A percentile compares a stretch with the other conserved stretches of the same genome.
phyloP scores from a whole-genome alignment of 2,113 vertebrate genomes.

The Nothoprocta pentlandii region DNA sequence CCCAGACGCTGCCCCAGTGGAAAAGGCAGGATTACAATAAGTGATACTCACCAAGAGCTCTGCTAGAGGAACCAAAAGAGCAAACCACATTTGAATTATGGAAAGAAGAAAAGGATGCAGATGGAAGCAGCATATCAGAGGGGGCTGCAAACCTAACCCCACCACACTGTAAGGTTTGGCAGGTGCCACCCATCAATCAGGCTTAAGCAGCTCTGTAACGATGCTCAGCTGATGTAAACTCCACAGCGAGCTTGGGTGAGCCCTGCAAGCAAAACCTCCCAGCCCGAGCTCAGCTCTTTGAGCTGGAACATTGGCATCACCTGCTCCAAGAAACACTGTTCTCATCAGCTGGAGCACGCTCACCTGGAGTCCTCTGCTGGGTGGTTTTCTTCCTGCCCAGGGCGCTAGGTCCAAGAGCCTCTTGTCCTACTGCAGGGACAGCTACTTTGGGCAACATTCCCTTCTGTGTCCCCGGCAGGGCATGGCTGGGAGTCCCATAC shows the following conservation, averaged over 20 bases:
- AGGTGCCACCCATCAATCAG: rapidly evolving
- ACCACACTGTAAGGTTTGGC: neutral
- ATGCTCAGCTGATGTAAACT: neutral
- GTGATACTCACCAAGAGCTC: neutral
- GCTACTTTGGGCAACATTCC: neutral
- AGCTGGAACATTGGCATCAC: neutral
- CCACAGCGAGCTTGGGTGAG: neutral
- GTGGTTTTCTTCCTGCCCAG: rapidly evolving
- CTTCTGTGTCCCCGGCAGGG: neutral
- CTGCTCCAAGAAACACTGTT: too few species aligned
- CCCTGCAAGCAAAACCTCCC: rapidly evolving
- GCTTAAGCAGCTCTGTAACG: rapidly evolving
- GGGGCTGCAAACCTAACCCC: neutral
- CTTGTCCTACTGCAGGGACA: rapidly evolving
- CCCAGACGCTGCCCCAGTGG: neutral
- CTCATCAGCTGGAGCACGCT: too few species aligned
- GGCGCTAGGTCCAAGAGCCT: neutral
- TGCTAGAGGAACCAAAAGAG: neutral
- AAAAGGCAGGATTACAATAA: neutral
- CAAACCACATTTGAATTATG: rapidly evolving
- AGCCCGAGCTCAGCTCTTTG: neutral
- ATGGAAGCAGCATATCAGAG: neutral
- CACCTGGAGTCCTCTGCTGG: too few species aligned
- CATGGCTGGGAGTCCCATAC: too few species aligned
- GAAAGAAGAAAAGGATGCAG: neutral